Evolutionary conservation across 30 jellyfish, hydroid and myxozoan species (phyloP), one percentile per base, ranked within the genome.

Genomic region (Morbakka virulenta): DNA sequence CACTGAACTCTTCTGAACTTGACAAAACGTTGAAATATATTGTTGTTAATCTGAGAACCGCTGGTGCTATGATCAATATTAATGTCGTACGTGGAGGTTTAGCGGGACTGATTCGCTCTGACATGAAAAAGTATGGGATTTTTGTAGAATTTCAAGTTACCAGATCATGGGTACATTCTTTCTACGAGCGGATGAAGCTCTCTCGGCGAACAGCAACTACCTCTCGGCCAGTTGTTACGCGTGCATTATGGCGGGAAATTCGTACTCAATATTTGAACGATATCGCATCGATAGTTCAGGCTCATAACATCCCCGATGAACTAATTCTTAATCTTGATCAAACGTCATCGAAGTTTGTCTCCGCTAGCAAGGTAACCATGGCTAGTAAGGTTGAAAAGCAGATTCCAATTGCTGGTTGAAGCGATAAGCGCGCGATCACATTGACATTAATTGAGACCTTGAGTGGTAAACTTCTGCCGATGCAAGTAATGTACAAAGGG

Each of bases 321-420:
- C 66, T 68, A 21, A 68, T 68, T 1, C 3, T 68, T n/a, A 68
- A 68, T 29, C 17, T 33, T 31, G 84, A 72, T 53, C 81, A 72
- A 35, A 72, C 84, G 14, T 80, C 64, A 53, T 72, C 81, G n/a
- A 49, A 49, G 53, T 72, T 34, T 11, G 79, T 36, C 23, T 80
- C 81, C 49, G 49, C 83, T 4, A 4, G 23, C 17, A 70, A 28
- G 32, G 82, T 70, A 3, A 70, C 80, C 20, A 70, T 70, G 82
- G 80, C 84, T 30, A 80, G 49, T 27, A 72, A 23, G 48, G 36
- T 21, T 72, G 50, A 79, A 30, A 72, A 72, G 36, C 84, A 72
- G 36, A 80, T 72, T 24, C 33, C 84, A 34, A 49, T 21, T 27
- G 2, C 50, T 34, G 84, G 80, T 49, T 79, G 12, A 47, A 4